Evolutionary conservation across 92 coral and sea anemone genomes (phyloP).

Genomic region (Ricordea florida): DNA sequence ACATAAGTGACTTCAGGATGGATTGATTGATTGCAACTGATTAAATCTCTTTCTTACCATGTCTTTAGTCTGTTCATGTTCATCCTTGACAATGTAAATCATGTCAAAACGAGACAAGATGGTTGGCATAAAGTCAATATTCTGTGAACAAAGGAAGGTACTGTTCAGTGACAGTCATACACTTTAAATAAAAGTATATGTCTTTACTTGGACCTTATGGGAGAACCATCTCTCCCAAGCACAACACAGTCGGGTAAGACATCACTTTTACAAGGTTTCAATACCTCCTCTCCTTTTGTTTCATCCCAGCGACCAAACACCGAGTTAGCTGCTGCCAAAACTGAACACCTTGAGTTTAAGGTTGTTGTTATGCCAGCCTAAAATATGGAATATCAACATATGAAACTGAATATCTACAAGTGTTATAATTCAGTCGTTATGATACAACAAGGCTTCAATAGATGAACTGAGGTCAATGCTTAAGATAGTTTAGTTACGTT

Average conservation of each 20-base stretch:
- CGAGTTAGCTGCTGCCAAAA: conserved; percentile 97
- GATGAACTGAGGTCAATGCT: too few species aligned
- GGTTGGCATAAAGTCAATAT: conserved; percentile 99
- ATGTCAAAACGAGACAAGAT: conserved; percentile 98
- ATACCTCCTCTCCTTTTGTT: conserved; percentile 94
- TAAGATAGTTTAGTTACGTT: too few species aligned
- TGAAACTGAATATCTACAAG: background rate
- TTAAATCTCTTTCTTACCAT: conserved; percentile 77
- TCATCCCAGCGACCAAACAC: conserved; percentile 99
- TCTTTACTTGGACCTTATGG: too few species aligned
- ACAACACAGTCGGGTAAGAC: background rate
- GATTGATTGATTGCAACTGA: too few species aligned
- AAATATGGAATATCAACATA: background rate
- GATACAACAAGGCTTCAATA: background rate
- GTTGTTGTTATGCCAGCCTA: conserved; percentile 99
- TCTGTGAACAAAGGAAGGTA: conserved; percentile 45
- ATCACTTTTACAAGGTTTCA: background rate
- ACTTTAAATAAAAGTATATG: background rate
- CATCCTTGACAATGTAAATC: conserved; percentile 96
- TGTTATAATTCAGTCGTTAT: background rate
- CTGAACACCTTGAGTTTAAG: conserved; percentile 94
- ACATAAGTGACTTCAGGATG: too few species aligned
- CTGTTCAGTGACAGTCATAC: background rate
- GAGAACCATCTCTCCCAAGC: too few species aligned
- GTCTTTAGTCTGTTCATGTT: conserved; percentile 92